Percentiles rank a stretch among this genome's conserved stretches.
Conservation (phyloP, 1,140 invertebrate species). For the Ruditapes philippinarum region DNA sequence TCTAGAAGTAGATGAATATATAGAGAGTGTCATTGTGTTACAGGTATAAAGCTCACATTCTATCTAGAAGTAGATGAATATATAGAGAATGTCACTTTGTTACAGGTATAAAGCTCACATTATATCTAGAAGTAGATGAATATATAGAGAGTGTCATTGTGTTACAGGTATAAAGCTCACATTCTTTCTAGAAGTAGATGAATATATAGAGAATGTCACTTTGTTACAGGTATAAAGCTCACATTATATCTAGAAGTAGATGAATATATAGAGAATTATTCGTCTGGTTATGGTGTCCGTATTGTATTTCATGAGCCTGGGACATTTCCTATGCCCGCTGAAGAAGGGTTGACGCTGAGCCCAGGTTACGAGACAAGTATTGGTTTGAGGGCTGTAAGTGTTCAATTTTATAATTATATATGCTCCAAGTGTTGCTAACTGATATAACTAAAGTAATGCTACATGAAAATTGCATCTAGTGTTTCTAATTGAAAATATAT, state of each 20-base stretch:
- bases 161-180: too few species aligned
- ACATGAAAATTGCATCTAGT: too few species aligned
- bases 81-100: too few species aligned
- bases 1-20: too few species aligned
- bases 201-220: too few species aligned
- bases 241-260: conserved; percentile 65
- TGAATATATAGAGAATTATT: conserved; percentile 63
- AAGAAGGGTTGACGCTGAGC: conserved; percentile 67
- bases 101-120: conserved; percentile 64
- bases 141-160: conserved; percentile 59
- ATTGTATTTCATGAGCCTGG: conserved; percentile 71
- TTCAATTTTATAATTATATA: neutral
- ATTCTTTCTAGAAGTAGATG: too few species aligned
- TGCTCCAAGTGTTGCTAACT: too few species aligned
- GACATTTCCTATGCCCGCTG: conserved; percentile 63
- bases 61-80: neutral
- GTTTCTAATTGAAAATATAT: too few species aligned
- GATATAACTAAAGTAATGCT: too few species aligned
- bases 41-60: neutral
- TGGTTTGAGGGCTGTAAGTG: conserved; percentile 65
- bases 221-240: conserved; percentile 60
- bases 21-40: too few species aligned
- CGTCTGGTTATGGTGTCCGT: conserved; percentile 66
- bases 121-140: conserved; percentile 65
- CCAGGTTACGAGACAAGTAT: conserved; percentile 68